These are phyloP conservation scores for Pseudochromis fuscus DNA, from an alignment of 2,797 vertebrate genomes.

Conservation along the genomic window DNA sequence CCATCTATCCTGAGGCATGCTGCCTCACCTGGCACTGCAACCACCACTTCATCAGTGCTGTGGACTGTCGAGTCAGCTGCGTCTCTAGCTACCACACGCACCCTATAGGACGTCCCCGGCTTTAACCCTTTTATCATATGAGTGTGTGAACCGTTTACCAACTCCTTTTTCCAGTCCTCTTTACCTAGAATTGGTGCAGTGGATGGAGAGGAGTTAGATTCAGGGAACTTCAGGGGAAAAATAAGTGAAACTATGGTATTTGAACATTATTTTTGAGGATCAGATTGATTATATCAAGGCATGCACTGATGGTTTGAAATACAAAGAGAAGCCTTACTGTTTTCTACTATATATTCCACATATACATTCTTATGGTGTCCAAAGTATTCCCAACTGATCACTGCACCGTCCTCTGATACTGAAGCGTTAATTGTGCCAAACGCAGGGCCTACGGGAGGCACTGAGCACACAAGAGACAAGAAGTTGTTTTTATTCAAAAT, in stretches of 20 bases:
- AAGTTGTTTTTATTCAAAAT: conserved; percentile 39
- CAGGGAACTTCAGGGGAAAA: conserved; percentile 2
- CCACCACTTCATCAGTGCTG: conserved; percentile 91
- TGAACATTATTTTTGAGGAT: conserved; percentile 2
- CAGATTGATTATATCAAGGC: background rate
- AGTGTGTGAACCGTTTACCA: conserved; percentile 92
- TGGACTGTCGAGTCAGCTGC: conserved; percentile 84
- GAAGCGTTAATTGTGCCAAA: conserved; percentile 91
- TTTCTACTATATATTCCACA: conserved; percentile 96
- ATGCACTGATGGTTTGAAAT: conserved; percentile 33
- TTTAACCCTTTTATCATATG: conserved; percentile 95
- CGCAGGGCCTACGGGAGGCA: conserved; percentile 86
- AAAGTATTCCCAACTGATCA: conserved; percentile 96
- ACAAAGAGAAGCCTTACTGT: conserved; percentile 90
- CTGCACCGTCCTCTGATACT: conserved; percentile 89
- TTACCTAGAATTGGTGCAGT: conserved; percentile 86
- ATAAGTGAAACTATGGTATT: conserved; percentile 1
- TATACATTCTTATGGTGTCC: conserved; percentile 93
- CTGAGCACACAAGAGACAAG: conserved; percentile 83
- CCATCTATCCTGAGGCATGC: conserved; percentile 73
- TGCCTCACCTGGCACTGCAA: conserved; percentile 95
- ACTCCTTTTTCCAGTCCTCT: conserved; percentile 95
- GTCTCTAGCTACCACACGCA: conserved; percentile 93
- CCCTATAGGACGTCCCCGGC: conserved; percentile 94
- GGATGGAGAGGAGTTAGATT: conserved; percentile 52